phyloP scores from a whole-genome alignment of 2,797 vertebrate species.

The Rachycentron canadum region DNA sequence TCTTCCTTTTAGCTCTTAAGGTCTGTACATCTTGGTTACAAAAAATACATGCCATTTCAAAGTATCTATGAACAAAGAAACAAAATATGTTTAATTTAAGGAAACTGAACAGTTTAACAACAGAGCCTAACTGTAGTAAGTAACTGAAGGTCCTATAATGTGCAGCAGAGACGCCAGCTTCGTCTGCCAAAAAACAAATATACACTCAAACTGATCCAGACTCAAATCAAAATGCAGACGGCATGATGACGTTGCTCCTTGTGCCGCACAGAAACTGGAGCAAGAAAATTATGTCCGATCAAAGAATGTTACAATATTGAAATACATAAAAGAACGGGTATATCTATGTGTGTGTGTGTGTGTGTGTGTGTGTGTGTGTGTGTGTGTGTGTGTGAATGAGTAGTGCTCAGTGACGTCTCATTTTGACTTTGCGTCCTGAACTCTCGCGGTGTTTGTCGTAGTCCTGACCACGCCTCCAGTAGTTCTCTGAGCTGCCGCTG shows the following conservation, averaged over 20 bases:
- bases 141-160: slow-evolving; percentile 46
- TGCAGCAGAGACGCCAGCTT: slow-evolving; percentile 55
- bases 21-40: slow-evolving; percentile 82
- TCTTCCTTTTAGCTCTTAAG: slow-evolving; percentile 59
- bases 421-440: slow-evolving; percentile 94
- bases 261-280: slow-evolving; percentile 55
- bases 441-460: slow-evolving; percentile 86
- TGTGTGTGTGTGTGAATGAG: slow-evolving; percentile 7
- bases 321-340: slow-evolving; percentile 55
- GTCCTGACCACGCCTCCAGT: slow-evolving; percentile 92
- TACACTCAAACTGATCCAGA: slow-evolving; percentile 55
- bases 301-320: slow-evolving; percentile 57
- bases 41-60: slow-evolving; percentile 81
- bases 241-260: slow-evolving; percentile 48
- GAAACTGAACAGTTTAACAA: slow-evolving; percentile 47
- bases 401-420: slow-evolving; percentile 92
- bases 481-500: slow-evolving; percentile 92
- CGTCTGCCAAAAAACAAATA: slow-evolving; percentile 60
- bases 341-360: slow-evolving; percentile 48
- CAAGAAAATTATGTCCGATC: slow-evolving; percentile 34
- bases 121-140: slow-evolving; percentile 49
- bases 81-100: slow-evolving; percentile 62
- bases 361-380: slow-evolving; percentile 29
- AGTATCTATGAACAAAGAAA: slow-evolving; percentile 68
- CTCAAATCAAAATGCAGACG: slow-evolving; percentile 58